These are phyloP conservation scores for Prunella fulvescens DNA, from an alignment of 2,113 vertebrate genomes.

Conservation along the genomic window DNA sequence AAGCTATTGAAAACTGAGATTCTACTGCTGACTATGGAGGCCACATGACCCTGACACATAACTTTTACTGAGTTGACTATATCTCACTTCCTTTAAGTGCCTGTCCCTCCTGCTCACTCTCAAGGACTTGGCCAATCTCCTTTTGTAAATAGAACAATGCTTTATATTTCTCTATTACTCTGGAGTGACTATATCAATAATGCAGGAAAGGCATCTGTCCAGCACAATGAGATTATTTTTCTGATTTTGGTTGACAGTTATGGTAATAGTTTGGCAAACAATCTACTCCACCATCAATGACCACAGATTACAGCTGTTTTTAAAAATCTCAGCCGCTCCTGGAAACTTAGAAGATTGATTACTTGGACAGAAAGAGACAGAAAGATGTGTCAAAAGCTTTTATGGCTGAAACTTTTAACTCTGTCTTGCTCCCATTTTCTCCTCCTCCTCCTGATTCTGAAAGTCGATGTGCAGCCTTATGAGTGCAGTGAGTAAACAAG, in stretches of 20 bases:
- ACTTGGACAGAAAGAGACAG: constrained; percentile 76
- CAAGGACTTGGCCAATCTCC: constrained; percentile 97
- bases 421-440: constrained; percentile 35
- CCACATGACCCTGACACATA: constrained; percentile 84
- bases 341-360: constrained; percentile 90
- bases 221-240: constrained; percentile 96
- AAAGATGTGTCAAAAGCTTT: constrained; percentile 79
- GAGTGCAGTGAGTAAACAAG: neutral
- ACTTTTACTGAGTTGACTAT: constrained; percentile 89
- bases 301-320: constrained; percentile 97
- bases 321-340: constrained; percentile 83
- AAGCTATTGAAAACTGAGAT: constrained; percentile 55
- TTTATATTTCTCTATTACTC: constrained; percentile 97
- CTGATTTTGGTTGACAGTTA: constrained; percentile 97
- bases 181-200: constrained; percentile 96
- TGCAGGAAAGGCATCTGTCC: constrained; percentile 95
- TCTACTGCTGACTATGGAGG: constrained; percentile 72
- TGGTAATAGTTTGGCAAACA: constrained; percentile 99
- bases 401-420: constrained; percentile 78
- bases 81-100: constrained; percentile 94
- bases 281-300: constrained; percentile 93
- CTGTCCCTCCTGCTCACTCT: constrained; percentile 92
- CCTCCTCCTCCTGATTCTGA: neutral
- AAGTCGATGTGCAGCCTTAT: neutral
- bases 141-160: constrained; percentile 99